phyloP scores from a whole-genome alignment of 2,888 invertebrate species.

The Volucella inflata region DNA sequence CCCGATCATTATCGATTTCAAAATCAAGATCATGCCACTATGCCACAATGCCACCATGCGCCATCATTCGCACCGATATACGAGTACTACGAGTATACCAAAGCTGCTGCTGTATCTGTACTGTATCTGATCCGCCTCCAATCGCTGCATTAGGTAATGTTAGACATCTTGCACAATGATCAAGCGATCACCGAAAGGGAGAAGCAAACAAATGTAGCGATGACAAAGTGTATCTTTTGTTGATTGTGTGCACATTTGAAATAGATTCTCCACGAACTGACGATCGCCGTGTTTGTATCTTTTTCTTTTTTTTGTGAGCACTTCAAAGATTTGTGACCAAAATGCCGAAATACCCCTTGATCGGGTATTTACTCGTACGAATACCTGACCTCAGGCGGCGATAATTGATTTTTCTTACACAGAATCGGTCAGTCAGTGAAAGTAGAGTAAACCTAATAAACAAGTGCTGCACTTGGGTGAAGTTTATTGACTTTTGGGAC shows the following conservation, averaged over 20 bases:
- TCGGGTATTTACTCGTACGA: not conserved
- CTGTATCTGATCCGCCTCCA: slow-evolving; percentile 37
- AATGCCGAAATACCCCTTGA: slow-evolving; percentile 5
- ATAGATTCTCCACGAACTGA: slow-evolving; percentile 31
- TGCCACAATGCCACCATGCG: no score
- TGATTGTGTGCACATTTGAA: slow-evolving; percentile 45
- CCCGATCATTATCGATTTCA: slow-evolving; percentile 68
- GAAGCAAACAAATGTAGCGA: slow-evolving; percentile 46
- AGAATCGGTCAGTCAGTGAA: no score
- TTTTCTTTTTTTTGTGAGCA: slow-evolving; percentile 10
- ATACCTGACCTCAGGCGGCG: slow-evolving; percentile 1
- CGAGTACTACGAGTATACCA: no score
- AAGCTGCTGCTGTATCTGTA: slow-evolving; percentile 5
- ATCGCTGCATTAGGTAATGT: slow-evolving; percentile 37
- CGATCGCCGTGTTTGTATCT: slow-evolving; percentile 14
- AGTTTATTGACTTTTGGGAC: no score
- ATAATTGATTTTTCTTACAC: not conserved
- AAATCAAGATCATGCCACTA: slow-evolving; percentile 61
- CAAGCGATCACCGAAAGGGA: not conserved
- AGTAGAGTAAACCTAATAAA: no score
- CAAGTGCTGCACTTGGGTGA: no score
- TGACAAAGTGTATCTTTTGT: slow-evolving; percentile 50
- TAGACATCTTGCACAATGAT: slow-evolving; percentile 8
- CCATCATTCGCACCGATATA: no score
- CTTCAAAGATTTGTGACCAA: slow-evolving; percentile 32